Evolutionary conservation across 2,113 vertebrate genomes (phyloP).

Genomic region (Leptosomus discolor): DNA sequence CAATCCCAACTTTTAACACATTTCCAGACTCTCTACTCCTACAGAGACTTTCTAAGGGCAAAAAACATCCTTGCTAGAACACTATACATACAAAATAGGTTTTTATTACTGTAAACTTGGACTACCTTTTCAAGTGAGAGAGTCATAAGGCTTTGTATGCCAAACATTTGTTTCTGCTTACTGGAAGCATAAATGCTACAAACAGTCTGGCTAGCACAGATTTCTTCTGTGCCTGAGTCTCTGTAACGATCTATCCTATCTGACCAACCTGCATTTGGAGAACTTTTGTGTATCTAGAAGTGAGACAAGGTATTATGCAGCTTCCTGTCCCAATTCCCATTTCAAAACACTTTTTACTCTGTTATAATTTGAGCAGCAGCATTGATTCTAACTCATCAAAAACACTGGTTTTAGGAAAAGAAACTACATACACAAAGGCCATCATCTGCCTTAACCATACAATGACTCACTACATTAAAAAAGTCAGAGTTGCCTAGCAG

Average conservation of each 20-base stretch:
- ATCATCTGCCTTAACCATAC: neutral
- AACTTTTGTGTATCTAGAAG: neutral
- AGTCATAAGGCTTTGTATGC: neutral
- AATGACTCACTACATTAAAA: neutral
- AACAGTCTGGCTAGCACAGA: neutral
- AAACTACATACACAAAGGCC: neutral
- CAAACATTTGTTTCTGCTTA: neutral
- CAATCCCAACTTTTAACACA: neutral
- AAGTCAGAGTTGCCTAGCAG: neutral
- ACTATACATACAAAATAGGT: neutral
- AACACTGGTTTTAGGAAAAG: neutral
- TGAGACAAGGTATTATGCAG: neutral
- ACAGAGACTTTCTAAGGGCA: neutral
- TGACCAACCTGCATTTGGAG: neutral
- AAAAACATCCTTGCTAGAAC: neutral
- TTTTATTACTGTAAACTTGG: neutral
- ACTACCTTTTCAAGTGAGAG: neutral
- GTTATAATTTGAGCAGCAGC: too few relatives aligned
- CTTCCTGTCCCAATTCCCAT: neutral
- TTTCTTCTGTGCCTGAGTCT: neutral
- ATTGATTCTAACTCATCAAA: neutral
- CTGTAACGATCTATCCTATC: neutral
- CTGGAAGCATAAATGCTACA: neutral
- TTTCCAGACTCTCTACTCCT: neutral
- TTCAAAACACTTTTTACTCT: neutral